Base-by-base conservation (phyloP, 2,797 vertebrate species). In the Mormyrops attenuatus region DNA sequence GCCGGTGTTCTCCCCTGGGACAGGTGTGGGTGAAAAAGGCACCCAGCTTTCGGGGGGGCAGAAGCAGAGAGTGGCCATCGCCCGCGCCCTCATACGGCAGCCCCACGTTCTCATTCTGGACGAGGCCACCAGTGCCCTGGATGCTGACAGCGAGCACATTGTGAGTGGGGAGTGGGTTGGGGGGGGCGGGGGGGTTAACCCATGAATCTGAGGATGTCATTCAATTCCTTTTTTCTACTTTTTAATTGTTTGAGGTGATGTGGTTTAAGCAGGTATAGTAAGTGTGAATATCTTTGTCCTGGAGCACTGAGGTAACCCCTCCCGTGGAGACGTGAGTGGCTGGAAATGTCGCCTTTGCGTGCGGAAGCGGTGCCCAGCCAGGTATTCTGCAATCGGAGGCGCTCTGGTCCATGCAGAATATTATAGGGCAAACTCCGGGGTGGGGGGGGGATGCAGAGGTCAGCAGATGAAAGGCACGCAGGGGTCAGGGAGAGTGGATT, bases 11-110 rank as follows among this genome's bases (percentile, higher is more conserved):
- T 20, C 13, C 38, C 73, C 73, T 26, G 5, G 17, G 15, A 17
- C 90, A 98, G 97, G 94, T 92, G 97, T 98, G 0, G 98, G 98
- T 9, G 98, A 99, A 91, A 99, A 98, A 92, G 98, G 98, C 11
- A 94, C 97, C 22, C 98, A 99, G 94, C 93, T 99, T 17, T 99
- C 98, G 0, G 98, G 98, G 0, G 98, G 98, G 1, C 98, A 99
- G 95, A 99, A 99, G 93, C 98, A 99, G 92, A 95, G 98, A 53
- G 98, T 99, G 87, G 98, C 98, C 34, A 97, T 99, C 49, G 98
- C 98, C 3, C 96, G 98, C 90, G 98, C 98, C 55, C 94, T 99
- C 86, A 97, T 99, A 91, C 95, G 97, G 89, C 92, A 95, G 4
- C 98, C 98, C 1, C 95, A 93, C 0, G 96, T 99, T 90, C 97